Conservation (phyloP, 2,888 invertebrate species). For the Gandaritis pyraliata region DNA sequence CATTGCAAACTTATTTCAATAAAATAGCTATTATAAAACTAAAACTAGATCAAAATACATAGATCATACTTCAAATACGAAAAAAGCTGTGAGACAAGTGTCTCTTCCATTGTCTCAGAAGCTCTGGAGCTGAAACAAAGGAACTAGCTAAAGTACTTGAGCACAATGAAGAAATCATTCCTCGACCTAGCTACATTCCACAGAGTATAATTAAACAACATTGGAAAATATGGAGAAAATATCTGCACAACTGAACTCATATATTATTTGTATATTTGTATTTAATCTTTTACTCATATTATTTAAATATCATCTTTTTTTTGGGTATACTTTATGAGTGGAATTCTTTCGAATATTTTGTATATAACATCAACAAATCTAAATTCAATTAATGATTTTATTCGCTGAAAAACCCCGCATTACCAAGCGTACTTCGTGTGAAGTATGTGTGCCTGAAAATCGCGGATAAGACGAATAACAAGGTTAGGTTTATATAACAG, state of each 20-base stretch:
- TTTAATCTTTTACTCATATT: too few relatives aligned
- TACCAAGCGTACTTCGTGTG: neutral
- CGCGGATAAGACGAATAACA: neutral
- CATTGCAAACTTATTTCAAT: too few relatives aligned
- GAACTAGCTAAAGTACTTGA: conserved; percentile 7
- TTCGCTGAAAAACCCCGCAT: neutral
- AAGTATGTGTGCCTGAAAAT: neutral
- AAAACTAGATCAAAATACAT: conserved; percentile 15
- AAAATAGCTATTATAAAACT: neutral
- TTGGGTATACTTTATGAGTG: too few relatives aligned
- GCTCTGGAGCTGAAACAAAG: conserved; percentile 20
- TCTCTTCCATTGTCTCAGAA: conserved; percentile 19
- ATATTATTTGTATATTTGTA: too few relatives aligned
- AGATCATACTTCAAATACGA: too few relatives aligned
- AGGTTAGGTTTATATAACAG: neutral
- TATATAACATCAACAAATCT: too few relatives aligned
- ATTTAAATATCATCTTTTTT: too few relatives aligned
- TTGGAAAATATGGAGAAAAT: neutral
- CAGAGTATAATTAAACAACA: conserved; percentile 6
- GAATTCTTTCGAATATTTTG: too few relatives aligned
- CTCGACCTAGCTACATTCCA: neutral
- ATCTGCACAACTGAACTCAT: too few relatives aligned
- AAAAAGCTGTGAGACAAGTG: conserved; percentile 17
- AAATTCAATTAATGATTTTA: neutral
- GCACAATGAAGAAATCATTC: conserved; percentile 27